Evolutionary conservation across 2,888 invertebrate species (phyloP).

Genomic region (Labia minor): DNA sequence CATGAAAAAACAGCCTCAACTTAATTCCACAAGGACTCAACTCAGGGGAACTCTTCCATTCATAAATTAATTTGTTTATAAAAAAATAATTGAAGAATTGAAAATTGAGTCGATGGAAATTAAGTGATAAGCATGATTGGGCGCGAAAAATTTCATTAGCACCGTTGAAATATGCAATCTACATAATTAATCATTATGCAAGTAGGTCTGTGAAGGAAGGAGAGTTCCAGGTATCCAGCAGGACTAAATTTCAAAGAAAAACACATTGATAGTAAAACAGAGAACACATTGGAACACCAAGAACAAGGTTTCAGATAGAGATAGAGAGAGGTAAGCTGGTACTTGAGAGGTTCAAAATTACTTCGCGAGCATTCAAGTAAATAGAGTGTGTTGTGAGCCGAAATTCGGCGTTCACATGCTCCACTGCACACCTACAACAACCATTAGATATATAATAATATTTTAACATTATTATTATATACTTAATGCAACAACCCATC

Average conservation of each 20-base stretch:
- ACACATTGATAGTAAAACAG: no score
- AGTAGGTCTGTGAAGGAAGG: not conserved
- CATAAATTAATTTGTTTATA: not conserved
- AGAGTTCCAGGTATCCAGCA: no score
- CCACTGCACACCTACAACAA: conserved; percentile 13
- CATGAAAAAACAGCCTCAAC: not conserved
- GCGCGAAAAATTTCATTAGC: not conserved
- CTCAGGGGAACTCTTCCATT: not conserved
- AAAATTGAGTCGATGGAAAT: not conserved
- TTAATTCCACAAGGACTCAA: not conserved
- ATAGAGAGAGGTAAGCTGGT: not conserved
- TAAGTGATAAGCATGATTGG: not conserved
- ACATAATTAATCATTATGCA: not conserved
- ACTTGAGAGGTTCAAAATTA: not conserved
- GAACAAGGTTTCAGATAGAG: not conserved
- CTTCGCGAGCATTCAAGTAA: conserved; percentile 13
- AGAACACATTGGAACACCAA: no score
- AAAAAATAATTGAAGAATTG: not conserved
- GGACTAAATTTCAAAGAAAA: no score
- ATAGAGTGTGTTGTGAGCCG: conserved; percentile 9
- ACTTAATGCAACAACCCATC: not conserved
- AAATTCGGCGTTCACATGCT: not conserved
- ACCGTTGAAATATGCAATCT: not conserved
- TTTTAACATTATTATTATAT: not conserved
- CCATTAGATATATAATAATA: not conserved